Base-by-base conservation (phyloP, 2,113 vertebrate species). In the Galeopterus variegatus region DNA sequence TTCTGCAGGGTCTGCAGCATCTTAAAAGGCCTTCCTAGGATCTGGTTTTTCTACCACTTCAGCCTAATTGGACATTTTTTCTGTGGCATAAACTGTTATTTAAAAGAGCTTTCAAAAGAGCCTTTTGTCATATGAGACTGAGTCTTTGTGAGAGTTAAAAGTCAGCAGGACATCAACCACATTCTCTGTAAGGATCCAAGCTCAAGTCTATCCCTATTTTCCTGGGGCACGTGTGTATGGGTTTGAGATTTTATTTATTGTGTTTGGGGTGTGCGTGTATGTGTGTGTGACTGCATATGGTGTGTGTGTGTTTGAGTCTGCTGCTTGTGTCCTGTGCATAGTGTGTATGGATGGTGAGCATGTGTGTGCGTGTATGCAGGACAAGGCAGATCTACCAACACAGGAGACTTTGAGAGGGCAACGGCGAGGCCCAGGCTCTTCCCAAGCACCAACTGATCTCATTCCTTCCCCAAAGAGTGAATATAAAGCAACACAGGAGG, bases 81-180 rank as follows among this genome's bases (percentile, higher is more conserved):
- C 69, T n/a, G 11, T 50, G 9, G 23, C 23, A 76, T 45, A 65
- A 89, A 82, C 15, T 77, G 8, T 60, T 18, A 88, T 17, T 81
- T 88, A 67, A 93, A 87, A 64, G 62, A 41, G 19, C 28, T 75
- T 92, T 83, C 28, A 24, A 86, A 95, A 88, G 75, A 86, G 21
- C 23, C 9, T 17, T 64, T 64, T 50, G 12, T 23, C 12, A 65
- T 21, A 50, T 50, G 60, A 77, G 15, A 48, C 28, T 58, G 76
- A 88, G 23, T 52, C 41, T 83, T 84, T 26, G 36, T 48, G 69
- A 77, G 86, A 85, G 77, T 88, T 65, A 11, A 65, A 73, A 11
- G 24, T 50, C 76, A 48, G 45, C 10, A 92, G 52, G 50, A 23
- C 2, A 9, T 11, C 58, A 45, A 26, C 64, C 8, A 48, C 52